These are phyloP conservation scores for Zapornia atra DNA, from an alignment of 2,113 vertebrate species.

Conservation along the genomic window DNA sequence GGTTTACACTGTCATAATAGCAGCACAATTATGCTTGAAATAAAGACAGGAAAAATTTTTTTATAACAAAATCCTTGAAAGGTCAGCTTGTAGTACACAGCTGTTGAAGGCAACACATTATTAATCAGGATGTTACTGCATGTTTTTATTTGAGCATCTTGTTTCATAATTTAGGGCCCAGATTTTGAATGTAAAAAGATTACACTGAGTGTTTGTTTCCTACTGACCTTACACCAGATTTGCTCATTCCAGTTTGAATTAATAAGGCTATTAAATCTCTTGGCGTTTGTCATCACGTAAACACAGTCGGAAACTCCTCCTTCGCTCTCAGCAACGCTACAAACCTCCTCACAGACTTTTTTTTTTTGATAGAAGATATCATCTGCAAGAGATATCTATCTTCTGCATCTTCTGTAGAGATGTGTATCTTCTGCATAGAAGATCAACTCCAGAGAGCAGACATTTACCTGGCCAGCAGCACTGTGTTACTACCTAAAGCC, in stretches of 20 bases:
- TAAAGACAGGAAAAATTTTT: neutral
- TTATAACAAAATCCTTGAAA: conserved; percentile 6
- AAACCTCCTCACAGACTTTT: neutral
- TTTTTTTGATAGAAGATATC: neutral
- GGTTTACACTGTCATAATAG: neutral
- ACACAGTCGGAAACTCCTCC: neutral
- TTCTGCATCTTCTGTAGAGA: neutral
- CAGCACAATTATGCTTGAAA: neutral
- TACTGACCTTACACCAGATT: neutral
- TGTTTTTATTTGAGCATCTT: neutral
- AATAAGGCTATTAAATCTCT: neutral
- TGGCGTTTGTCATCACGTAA: neutral
- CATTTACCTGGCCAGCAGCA: neutral
- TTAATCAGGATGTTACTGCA: neutral
- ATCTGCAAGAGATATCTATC: neutral
- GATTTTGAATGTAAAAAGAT: conserved; percentile 13
- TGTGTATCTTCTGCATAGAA: neutral
- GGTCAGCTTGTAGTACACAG: neutral
- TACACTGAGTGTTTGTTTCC: neutral
- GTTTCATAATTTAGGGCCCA: neutral
- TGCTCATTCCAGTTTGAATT: neutral
- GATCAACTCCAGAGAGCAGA: neutral
- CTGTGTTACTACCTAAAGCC: neutral
- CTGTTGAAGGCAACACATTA: conserved; percentile 18
- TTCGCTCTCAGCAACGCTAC: neutral